Evolutionary conservation across 2,797 vertebrate species (phyloP).

Genomic region (Kryptolebias ocellatus): DNA sequence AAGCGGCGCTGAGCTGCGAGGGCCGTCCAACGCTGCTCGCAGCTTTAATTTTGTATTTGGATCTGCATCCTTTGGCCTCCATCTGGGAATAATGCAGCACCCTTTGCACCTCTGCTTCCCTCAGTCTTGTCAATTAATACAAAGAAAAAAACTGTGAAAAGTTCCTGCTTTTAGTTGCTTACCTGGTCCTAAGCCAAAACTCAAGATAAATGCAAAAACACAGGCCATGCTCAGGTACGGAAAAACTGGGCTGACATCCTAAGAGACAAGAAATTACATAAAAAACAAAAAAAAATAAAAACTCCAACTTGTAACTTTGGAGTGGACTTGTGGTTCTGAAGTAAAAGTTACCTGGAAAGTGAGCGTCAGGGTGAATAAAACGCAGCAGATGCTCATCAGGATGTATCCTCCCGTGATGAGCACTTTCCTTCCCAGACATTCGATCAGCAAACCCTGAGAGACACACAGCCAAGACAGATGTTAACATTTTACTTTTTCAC

Average conservation of each 20-base stretch:
- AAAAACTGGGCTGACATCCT: constrained; percentile 80
- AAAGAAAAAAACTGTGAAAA: not conserved
- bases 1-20: too few species aligned
- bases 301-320: not conserved
- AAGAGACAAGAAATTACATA: constrained; percentile 21
- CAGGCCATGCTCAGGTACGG: constrained; percentile 89
- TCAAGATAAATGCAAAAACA: constrained; percentile 90
- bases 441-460: constrained; percentile 88
- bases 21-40: too few species aligned
- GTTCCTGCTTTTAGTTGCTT: constrained; percentile 24
- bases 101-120: too few species aligned
- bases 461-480: constrained; percentile 53
- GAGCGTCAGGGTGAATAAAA: constrained; percentile 85
- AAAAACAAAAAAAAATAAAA: not conserved
- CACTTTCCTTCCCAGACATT: constrained; percentile 85
- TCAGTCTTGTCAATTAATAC: too few species aligned
- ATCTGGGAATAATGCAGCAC: too few species aligned
- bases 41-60: too few species aligned
- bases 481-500: too few species aligned
- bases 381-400: constrained; percentile 88
- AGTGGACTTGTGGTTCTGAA: not conserved
- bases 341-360: constrained; percentile 83
- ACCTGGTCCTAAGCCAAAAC: constrained; percentile 94
- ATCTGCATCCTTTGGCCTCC: too few species aligned
- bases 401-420: constrained; percentile 89